These are phyloP conservation scores for Temnothorax ravouxi DNA, from an alignment of 2,888 invertebrate species.

Conservation along the genomic window DNA sequence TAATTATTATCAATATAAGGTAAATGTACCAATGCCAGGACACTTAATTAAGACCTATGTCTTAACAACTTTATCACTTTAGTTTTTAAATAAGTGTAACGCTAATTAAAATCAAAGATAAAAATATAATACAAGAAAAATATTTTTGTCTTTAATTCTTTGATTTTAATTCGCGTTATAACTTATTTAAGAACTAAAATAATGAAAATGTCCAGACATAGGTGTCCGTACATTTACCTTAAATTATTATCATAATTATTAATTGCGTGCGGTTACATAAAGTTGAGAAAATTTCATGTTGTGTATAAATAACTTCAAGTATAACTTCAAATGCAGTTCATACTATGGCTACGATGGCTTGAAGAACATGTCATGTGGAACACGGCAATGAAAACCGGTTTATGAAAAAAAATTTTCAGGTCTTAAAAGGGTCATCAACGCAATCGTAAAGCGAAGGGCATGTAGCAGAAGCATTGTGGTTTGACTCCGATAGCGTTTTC, in stretches of 20 bases:
- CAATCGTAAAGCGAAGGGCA: slow-evolving; percentile 41
- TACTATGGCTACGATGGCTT: neutral
- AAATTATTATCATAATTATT: neutral
- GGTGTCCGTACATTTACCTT: too few species aligned
- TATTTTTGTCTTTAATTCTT: too few species aligned
- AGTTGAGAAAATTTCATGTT: neutral
- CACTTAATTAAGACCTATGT: too few species aligned
- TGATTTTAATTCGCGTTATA: too few species aligned
- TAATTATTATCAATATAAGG: neutral
- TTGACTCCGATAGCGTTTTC: slow-evolving; percentile 68
- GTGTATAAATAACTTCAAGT: neutral
- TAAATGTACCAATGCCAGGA: too few species aligned
- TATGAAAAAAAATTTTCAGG: slow-evolving; percentile 1
- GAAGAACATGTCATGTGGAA: neutral
- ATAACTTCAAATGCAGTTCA: neutral
- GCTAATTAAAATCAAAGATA: too few species aligned
- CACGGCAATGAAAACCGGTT: slow-evolving; percentile 27
- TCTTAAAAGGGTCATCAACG: slow-evolving; percentile 23
- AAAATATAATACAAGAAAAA: too few species aligned
- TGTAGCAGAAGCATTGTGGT: slow-evolving; percentile 45
- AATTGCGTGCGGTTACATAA: neutral
- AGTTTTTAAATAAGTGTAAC: too few species aligned
- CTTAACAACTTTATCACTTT: too few species aligned
- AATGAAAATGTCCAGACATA: too few species aligned
- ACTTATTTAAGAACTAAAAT: too few species aligned